Percentiles rank a stretch among this genome's conserved stretches.
Conservation (phyloP, 64 coral and sea anemone species). For the Anthopleura sola region DNA sequence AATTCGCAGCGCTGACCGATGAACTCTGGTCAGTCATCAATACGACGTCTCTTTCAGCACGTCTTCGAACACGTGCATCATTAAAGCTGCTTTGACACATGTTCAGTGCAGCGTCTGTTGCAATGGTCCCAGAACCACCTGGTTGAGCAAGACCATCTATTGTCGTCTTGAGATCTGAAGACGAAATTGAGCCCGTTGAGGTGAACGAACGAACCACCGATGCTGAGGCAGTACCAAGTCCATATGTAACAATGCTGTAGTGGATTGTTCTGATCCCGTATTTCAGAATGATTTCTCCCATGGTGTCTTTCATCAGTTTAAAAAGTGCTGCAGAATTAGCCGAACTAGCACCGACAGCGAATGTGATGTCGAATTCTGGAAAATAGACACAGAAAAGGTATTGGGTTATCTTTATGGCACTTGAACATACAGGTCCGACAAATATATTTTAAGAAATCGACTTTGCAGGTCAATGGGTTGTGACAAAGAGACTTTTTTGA, state of each 20-base stretch:
- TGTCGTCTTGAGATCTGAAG: background rate
- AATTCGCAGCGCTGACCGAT: background rate
- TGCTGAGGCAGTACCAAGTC: background rate
- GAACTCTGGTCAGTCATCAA: constrained; percentile 13
- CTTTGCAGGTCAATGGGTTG: no score
- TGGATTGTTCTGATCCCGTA: constrained; percentile 45
- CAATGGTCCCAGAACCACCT: constrained; percentile 4
- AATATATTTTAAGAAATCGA: no score
- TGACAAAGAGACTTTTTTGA: no score
- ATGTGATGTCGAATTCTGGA: constrained; percentile 52
- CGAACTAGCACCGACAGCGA: constrained; percentile 39
- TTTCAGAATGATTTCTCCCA: constrained; percentile 11
- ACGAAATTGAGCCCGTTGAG: no score
- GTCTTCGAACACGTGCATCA: background rate
- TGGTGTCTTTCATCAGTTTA: constrained; percentile 19
- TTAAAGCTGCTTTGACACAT: constrained; percentile 7
- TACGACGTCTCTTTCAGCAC: constrained; percentile 11
- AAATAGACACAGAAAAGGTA: background rate
- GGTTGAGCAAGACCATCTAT: background rate
- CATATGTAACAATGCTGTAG: constrained; percentile 55
- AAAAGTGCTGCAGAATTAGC: background rate
- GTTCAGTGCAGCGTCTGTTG: background rate
- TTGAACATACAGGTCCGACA: background rate
- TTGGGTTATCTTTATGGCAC: background rate
- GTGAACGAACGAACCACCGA: background rate